Base-by-base conservation (phyloP, 1,140 invertebrate genomes). In the Ptiloglossa arizonensis region DNA sequence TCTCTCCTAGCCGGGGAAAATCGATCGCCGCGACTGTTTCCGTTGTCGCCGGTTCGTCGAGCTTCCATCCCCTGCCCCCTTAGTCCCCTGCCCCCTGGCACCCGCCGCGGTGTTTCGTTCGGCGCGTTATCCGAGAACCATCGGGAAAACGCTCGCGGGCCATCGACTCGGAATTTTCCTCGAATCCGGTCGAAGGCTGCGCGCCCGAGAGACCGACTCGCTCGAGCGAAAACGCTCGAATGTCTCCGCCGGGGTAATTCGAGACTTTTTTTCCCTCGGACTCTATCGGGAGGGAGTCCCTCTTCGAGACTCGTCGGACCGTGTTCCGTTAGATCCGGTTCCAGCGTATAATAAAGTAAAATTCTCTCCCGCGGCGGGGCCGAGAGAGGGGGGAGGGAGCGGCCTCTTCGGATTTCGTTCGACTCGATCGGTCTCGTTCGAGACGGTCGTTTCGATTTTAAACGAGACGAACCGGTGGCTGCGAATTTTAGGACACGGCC, bases 1-100 rank as follows among this genome's bases (percentile, higher is more conserved):
- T 11, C 66, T 44, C 62, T 19, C 19, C 9, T 19, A 24, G 46
- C 32, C 22, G 52, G 13, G 6, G 44, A 76, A 24, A 69, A 81
- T 82, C 63, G 74, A 77, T 81, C 79, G 60, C 46, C 48, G 27
- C 52, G 35, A 60, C 68, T 41, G 35, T 74, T 50, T 44, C 66
- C 32, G 60, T 79, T 52, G 62, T 64, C 32, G 50, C 27, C n/a
- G 38, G 32, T 60, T 63, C 29, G 48, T 54, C 50, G 13, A 9
- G 27, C 32, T 64, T 73, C 3, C n/a, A 24, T 38, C 5, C 11
- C 35, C n/a, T n/a, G n/a, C n/a, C n/a, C n/a, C n/a, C n/a, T n/a
- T n/a, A n/a, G n/a, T n/a, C n/a, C n/a, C n/a, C n/a, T n/a, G n/a
- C n/a, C n/a, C n/a, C n/a, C n/a, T n/a, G n/a, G n/a, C n/a, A n/a